Base-by-base conservation (phyloP, 1,140 invertebrate species). In the Drosophila micromelanica region DNA sequence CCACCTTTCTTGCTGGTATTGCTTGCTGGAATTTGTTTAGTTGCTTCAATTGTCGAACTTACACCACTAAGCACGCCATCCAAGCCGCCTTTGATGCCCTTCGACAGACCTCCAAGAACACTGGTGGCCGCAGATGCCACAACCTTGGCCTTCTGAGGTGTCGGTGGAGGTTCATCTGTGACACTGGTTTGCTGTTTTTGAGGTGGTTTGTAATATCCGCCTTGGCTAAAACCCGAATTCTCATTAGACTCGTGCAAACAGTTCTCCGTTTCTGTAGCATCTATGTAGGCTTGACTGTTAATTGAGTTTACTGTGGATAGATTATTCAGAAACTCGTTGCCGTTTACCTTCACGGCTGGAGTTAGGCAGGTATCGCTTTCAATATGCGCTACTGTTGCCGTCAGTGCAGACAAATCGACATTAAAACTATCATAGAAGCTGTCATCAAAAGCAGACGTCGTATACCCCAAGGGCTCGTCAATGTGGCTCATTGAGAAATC, bases 341-440 rank as follows among this genome's bases (percentile, higher is more conserved):
- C n/a, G 27, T 30, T 76, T 51, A 27, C 17, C 11, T 15, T 56
- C 20, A n/a, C n/a, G 5, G 42, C 48, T 9, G 65, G 15, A 5
- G 45, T 60, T 49, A 51, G 42, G 9, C 13, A 15, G 5, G 49
- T 48, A 13, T 67, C 63, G 13, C 20, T 20, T 12, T 80, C 60
- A 45, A 57, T 56, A 13, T 71, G 52, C 2, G 42, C 62, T 23
- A 90, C 70, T 23, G 69, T 62, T 35, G 80, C 71, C 6, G 87
- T 90, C 9, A 91, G 56, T 7, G 69, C 57, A n/a, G 54, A 71
- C 15, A 91, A 42, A 60, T 91, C 90, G 5, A 91, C 90, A 72
- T 89, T 90, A 40, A 80, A 91, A 54, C 80, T 91, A 52, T 91
- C 87, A 42, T 91, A 91, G 43, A 91, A 91, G n/a, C 48, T 82